Evolutionary conservation across 2,888 invertebrate species (phyloP).

Genomic region (Silvanus unidentatus): DNA sequence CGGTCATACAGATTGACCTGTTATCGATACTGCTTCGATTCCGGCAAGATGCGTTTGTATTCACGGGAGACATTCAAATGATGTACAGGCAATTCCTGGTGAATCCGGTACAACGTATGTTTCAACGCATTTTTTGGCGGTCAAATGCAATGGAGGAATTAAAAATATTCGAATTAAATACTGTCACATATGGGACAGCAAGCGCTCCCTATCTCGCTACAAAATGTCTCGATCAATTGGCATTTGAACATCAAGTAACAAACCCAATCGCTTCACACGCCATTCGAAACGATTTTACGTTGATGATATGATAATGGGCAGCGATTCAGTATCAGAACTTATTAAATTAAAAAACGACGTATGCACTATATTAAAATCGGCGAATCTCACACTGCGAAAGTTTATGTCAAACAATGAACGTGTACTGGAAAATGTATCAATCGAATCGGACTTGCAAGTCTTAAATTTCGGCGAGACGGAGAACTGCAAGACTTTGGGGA

Average conservation of each 20-base stretch:
- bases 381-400: neutral
- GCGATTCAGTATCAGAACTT: neutral
- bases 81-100: constrained; percentile 1
- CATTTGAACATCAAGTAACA: neutral
- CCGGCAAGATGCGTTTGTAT: neutral
- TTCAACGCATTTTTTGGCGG: neutral
- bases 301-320: neutral
- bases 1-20: neutral
- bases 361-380: neutral
- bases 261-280: neutral
- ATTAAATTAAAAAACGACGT: neutral
- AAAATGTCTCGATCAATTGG: constrained; percentile 2
- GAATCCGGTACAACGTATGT: neutral
- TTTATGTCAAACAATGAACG: neutral
- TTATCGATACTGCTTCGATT: neutral
- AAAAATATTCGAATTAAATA: constrained; percentile 5
- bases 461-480: neutral
- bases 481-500: neutral
- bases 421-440: neutral
- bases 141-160: neutral
- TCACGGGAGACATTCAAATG: neutral
- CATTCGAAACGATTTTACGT: neutral
- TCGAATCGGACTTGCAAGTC: neutral
- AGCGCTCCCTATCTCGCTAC: constrained; percentile 1
- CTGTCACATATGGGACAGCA: constrained; percentile 12